Evolutionary conservation across 2,113 vertebrate genomes (phyloP).

Genomic region (Melozone crissalis): DNA sequence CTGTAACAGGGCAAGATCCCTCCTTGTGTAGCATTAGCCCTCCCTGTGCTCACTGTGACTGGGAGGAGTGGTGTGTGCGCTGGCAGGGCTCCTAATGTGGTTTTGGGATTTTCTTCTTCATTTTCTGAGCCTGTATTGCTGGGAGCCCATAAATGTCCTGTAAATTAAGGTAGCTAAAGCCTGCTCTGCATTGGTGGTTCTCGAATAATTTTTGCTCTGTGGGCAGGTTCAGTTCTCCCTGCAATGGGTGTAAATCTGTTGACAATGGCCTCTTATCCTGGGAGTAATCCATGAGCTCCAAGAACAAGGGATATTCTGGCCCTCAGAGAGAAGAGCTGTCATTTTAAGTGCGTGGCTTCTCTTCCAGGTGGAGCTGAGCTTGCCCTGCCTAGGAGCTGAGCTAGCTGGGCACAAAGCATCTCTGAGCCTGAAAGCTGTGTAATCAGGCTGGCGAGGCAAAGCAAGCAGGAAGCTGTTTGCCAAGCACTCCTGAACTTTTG

Average conservation of each 20-base stretch:
- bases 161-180: background rate
- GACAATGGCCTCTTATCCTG: background rate
- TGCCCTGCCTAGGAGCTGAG: background rate
- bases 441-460: accelerated
- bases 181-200: background rate
- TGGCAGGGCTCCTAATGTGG: background rate
- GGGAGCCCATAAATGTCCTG: background rate
- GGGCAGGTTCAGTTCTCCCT: accelerated
- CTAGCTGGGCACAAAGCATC: accelerated
- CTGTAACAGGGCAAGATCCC: background rate
- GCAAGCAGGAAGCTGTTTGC: background rate
- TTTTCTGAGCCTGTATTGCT: background rate
- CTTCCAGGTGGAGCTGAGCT: background rate
- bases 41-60: no score
- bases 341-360: background rate
- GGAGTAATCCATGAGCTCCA: background rate
- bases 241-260: background rate
- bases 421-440: background rate
- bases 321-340: background rate
- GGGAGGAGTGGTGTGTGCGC: background rate
- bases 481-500: background rate
- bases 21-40: background rate
- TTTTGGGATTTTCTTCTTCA: background rate
- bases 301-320: background rate
- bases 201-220: background rate